Percentiles rank a stretch among this genome's conserved stretches.
Conservation (phyloP, 2,888 invertebrate genomes). For the Callimorpha dominula region DNA sequence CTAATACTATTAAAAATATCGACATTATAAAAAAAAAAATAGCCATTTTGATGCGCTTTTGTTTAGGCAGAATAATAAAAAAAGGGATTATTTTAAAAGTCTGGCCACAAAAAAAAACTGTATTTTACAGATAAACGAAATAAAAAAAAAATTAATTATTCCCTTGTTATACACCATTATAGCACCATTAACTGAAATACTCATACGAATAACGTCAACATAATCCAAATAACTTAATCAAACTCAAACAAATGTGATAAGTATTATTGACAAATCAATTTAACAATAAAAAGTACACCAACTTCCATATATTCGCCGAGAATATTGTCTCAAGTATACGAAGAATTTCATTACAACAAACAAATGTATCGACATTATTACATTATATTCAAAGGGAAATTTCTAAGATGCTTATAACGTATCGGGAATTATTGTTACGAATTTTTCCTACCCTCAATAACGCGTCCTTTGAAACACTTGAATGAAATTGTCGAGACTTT, state of each 20-base stretch:
- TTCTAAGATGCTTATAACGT: constrained; percentile 51
- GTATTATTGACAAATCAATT: constrained; percentile 13
- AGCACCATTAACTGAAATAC: too few species aligned
- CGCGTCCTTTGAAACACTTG: constrained; percentile 42
- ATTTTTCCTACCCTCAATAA: constrained; percentile 35
- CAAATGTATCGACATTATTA: constrained; percentile 45
- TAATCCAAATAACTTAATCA: neutral
- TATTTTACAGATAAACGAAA: too few species aligned
- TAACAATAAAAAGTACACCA: constrained; percentile 6
- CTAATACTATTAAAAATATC: too few species aligned
- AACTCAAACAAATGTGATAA: neutral
- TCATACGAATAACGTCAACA: neutral
- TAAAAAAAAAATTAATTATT: too few species aligned
- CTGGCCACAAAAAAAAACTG: too few species aligned
- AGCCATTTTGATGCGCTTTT: too few species aligned
- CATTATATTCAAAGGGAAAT: constrained; percentile 39
- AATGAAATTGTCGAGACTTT: constrained; percentile 33
- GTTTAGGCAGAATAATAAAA: too few species aligned
- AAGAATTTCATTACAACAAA: constrained; percentile 47
- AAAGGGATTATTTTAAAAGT: too few species aligned
- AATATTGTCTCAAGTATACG: constrained; percentile 4
- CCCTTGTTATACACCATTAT: neutral
- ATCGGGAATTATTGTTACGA: constrained; percentile 49
- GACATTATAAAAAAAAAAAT: too few species aligned
- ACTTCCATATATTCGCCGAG: neutral